These are phyloP conservation scores for Salminus brasiliensis DNA, from an alignment of 2,113 vertebrate species.

Conservation along the genomic window DNA sequence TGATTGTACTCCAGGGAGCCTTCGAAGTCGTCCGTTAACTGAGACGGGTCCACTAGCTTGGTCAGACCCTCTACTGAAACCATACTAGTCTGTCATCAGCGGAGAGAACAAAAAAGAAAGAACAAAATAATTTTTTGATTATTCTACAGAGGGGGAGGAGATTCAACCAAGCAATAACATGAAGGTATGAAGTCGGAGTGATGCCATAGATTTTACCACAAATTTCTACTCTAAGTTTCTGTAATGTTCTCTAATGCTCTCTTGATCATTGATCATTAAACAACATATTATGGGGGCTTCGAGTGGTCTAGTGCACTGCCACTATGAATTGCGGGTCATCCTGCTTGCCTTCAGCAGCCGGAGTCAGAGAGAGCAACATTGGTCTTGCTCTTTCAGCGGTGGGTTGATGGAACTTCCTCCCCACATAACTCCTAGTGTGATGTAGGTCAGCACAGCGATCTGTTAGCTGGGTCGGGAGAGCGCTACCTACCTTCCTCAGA, in stretches of 20 bases:
- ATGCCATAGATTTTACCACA: neutral
- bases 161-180: neutral
- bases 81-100: constrained; percentile 87
- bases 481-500: too few relatives aligned
- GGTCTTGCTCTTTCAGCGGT: too few relatives aligned
- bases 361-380: too few relatives aligned
- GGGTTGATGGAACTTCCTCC: too few relatives aligned
- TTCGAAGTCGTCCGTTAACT: constrained; percentile 96
- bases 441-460: too few relatives aligned
- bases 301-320: too few relatives aligned
- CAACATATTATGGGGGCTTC: too few relatives aligned
- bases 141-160: neutral
- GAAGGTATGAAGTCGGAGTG: neutral
- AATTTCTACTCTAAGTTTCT: neutral
- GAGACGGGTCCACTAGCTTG: constrained; percentile 96
- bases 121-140: too few relatives aligned
- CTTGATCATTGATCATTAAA: neutral
- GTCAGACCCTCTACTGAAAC: constrained; percentile 96
- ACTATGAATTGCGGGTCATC: too few relatives aligned
- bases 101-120: neutral
- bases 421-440: too few relatives aligned
- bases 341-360: too few relatives aligned
- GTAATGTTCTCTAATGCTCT: neutral
- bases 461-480: too few relatives aligned
- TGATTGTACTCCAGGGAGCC: constrained; percentile 98